Evolutionary conservation across 2,888 invertebrate genomes (phyloP).

Genomic region (Leucophenga montana): DNA sequence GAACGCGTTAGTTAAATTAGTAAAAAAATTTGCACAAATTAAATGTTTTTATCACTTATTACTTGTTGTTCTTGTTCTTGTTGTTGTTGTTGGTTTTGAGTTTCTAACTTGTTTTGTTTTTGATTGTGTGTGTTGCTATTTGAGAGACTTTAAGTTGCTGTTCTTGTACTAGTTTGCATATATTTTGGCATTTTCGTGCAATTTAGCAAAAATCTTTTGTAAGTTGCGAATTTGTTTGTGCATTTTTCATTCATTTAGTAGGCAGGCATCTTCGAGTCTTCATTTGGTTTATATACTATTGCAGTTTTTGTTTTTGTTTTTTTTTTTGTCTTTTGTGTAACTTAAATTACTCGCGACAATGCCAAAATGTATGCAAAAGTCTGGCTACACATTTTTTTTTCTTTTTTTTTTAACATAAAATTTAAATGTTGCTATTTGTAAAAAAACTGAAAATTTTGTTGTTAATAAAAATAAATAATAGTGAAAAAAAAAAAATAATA

Average conservation of each 20-base stretch:
- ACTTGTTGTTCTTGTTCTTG: slow-evolving; percentile 46
- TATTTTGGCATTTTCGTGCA: not conserved
- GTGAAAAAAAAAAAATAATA: slow-evolving; percentile 41
- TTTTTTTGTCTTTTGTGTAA: no score
- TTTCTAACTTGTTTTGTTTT: slow-evolving; percentile 17
- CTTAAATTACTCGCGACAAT: not conserved
- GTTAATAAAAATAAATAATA: slow-evolving; percentile 39
- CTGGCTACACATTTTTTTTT: not conserved
- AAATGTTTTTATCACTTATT: slow-evolving; percentile 70
- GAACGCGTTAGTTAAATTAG: slow-evolving; percentile 46
- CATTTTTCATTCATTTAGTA: slow-evolving; percentile 34
- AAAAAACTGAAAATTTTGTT: slow-evolving; percentile 37
- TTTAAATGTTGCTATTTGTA: slow-evolving; percentile 57
- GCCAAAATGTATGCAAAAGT: not conserved
- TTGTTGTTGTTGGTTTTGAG: slow-evolving; percentile 26
- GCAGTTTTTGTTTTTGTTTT: slow-evolving; percentile 48
- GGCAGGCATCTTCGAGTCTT: slow-evolving; percentile 49
- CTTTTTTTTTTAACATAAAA: slow-evolving; percentile 46
- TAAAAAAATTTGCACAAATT: slow-evolving; percentile 60
- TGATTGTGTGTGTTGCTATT: slow-evolving; percentile 15
- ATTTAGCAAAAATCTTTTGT: not conserved
- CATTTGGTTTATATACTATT: slow-evolving; percentile 44
- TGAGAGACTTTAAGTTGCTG: slow-evolving; percentile 1
- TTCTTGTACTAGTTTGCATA: no score
- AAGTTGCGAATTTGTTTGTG: slow-evolving; percentile 37